Conservation (phyloP, 2,113 vertebrate species). For the Heterotilapia buettikoferi region DNA sequence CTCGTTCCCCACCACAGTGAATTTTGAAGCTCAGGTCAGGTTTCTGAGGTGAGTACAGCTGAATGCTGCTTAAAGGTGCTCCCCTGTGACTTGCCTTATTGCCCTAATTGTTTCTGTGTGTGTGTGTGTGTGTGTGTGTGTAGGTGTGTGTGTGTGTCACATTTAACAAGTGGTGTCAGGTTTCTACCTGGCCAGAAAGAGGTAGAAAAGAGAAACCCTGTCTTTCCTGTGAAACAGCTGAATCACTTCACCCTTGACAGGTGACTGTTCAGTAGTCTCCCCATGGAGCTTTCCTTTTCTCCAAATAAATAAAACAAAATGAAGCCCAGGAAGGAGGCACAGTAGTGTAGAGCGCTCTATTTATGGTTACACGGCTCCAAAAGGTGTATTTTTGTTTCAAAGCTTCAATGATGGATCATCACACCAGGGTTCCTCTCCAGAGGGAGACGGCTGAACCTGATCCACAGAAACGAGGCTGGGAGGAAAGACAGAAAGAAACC, state of each 20-base stretch:
- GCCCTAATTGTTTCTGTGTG: background rate
- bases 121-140: background rate
- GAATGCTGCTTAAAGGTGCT: background rate
- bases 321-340: background rate
- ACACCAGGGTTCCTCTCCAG: background rate
- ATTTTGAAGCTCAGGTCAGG: background rate
- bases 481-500: background rate
- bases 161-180: conserved; percentile 13
- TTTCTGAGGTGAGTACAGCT: background rate
- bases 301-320: background rate
- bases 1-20: background rate
- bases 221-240: background rate
- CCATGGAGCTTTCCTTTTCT: background rate
- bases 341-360: background rate
- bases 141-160: background rate
- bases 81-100: background rate
- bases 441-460: conserved; percentile 15
- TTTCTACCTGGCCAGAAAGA: conserved; percentile 28
- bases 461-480: conserved; percentile 9
- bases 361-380: background rate
- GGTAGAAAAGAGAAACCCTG: conserved; percentile 3
- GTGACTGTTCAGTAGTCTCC: background rate
- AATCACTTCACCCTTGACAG: background rate
- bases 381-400: background rate
- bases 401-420: background rate